Conservation (phyloP, 1,140 invertebrate species). For the Sycobia sp. region DNA sequence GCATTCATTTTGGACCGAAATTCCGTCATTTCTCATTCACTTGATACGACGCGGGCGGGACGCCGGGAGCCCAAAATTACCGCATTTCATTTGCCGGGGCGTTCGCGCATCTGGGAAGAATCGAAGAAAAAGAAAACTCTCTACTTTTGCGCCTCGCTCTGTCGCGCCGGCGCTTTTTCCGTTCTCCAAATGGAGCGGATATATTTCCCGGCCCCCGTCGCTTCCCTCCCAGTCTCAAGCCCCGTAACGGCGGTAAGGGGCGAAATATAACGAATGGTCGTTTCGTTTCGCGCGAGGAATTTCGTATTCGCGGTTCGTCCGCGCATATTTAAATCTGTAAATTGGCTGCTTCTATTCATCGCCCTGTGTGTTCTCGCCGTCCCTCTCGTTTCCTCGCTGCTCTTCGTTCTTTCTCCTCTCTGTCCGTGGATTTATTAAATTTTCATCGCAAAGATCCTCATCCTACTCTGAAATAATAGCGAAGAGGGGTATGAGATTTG, state of each 20-base stretch:
- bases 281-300: conserved; percentile 1
- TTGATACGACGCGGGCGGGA: too few relatives aligned
- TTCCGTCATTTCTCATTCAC: conserved; percentile 14
- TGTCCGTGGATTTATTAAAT: conserved; percentile 28
- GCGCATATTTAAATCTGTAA: conserved; percentile 29
- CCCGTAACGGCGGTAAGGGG: too few relatives aligned
- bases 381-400: not conserved
- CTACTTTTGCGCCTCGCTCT: too few relatives aligned
- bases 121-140: too few relatives aligned
- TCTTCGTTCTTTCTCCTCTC: not conserved
- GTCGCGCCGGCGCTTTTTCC: too few relatives aligned
- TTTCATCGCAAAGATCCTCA: not conserved
- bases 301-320: conserved; percentile 24
- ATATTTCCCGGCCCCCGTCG: too few relatives aligned
- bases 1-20: conserved; percentile 10
- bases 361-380: not conserved
- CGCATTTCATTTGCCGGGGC: not conserved
- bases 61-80: not conserved
- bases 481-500: not conserved
- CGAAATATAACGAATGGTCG: conserved; percentile 8
- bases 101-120: not conserved
- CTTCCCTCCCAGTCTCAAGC: too few relatives aligned
- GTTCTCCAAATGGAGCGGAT: too few relatives aligned
- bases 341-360: conserved; percentile 1
- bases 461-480: not conserved